Evolutionary conservation across 2,113 vertebrate genomes (phyloP).

Genomic region (Podiceps cristatus): DNA sequence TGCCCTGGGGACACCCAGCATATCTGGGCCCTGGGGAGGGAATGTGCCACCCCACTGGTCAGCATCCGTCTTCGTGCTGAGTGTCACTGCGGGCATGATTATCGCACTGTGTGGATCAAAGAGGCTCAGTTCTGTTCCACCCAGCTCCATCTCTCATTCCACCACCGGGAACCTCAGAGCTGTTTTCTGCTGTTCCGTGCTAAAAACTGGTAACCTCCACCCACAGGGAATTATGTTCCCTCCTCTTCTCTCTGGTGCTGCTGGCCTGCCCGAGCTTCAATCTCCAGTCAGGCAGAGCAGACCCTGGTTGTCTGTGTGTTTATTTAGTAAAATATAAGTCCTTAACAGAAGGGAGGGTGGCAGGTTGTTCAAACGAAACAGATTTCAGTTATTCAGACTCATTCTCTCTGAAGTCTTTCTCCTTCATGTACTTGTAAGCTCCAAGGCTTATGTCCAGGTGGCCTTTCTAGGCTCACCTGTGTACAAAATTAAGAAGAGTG

Average conservation of each 20-base stretch:
- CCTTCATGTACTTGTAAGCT: neutral
- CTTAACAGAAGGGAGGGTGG: neutral
- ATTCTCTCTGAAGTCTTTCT: neutral
- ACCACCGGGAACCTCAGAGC: fast-evolving
- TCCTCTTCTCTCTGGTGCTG: neutral
- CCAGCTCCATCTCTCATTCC: neutral
- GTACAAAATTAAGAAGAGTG: neutral
- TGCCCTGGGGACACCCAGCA: neutral
- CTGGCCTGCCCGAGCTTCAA: neutral
- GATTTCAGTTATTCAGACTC: neutral
- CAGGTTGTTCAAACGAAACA: neutral
- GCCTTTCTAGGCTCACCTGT: neutral
- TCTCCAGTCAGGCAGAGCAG: neutral
- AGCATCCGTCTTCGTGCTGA: neutral
- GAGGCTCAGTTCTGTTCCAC: neutral
- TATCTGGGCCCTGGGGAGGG: neutral
- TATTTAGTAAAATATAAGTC: neutral
- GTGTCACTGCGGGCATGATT: neutral
- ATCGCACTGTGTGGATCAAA: neutral
- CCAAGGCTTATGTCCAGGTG: neutral
- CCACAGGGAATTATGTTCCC: no score
- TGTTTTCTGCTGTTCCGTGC: neutral
- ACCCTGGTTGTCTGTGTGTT: neutral
- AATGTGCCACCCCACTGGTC: fast-evolving
- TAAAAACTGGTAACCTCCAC: neutral